phyloP scores from a whole-genome alignment of 1,140 invertebrate genomes.

The Drosophila triauraria region DNA sequence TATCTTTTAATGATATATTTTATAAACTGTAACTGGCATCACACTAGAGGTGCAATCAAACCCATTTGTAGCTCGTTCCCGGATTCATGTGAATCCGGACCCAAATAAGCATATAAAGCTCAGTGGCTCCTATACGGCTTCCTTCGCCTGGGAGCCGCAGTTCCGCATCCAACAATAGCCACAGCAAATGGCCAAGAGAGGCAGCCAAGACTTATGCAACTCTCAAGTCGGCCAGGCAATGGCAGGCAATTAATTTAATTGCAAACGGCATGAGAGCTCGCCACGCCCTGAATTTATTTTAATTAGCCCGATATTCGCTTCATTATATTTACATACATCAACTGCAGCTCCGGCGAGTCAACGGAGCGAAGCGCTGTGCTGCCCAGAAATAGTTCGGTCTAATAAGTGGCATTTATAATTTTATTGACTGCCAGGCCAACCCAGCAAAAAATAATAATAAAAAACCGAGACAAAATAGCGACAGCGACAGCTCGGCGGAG shows the following conservation, averaged over 20 bases:
- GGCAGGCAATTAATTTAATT: slow-evolving; percentile 72
- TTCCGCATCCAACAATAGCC: slow-evolving; percentile 45
- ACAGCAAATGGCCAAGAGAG: slow-evolving; percentile 30
- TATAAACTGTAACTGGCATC: slow-evolving; percentile 2
- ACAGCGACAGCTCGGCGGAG: slow-evolving; percentile 5
- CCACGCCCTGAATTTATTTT: slow-evolving; percentile 75
- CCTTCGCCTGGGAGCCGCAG: slow-evolving; percentile 20
- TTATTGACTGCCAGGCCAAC: slow-evolving; percentile 69
- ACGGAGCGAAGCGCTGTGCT: slow-evolving; percentile 59
- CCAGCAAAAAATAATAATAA: slow-evolving; percentile 19
- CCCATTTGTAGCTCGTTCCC: slow-evolving; percentile 10
- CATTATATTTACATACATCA: slow-evolving; percentile 54
- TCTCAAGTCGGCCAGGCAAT: slow-evolving; percentile 30
- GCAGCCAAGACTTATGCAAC: slow-evolving; percentile 58
- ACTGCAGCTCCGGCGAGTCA: slow-evolving; percentile 38
- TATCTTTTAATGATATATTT: slow-evolving; percentile 12
- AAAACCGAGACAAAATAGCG: slow-evolving; percentile 17
- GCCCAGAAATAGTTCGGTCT: slow-evolving; percentile 64
- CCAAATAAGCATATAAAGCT: slow-evolving; percentile 3
- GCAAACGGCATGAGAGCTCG: slow-evolving; percentile 64
- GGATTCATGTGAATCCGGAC: slow-evolving; percentile 7
- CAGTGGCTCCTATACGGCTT: slow-evolving; percentile 26
- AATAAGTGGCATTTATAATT: slow-evolving; percentile 79
- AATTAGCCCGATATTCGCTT: slow-evolving; percentile 71
- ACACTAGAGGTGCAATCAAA: slow-evolving; percentile 9